A percentile compares a stretch with the other conserved stretches of the same genome.
Conservation (phyloP, 2,888 invertebrate species). For the Tenthredo livida region DNA sequence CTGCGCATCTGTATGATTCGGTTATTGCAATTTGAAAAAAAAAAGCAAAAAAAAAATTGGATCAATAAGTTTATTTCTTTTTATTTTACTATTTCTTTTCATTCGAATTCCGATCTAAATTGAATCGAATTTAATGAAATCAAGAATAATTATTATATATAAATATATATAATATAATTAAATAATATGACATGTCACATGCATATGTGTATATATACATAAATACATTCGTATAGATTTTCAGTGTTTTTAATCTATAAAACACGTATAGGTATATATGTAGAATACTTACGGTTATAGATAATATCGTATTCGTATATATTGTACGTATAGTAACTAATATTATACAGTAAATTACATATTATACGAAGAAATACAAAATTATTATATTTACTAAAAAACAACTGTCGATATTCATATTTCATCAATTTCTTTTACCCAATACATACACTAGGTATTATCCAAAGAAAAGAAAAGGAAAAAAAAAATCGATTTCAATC, state of each 20-base stretch:
- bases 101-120: no score
- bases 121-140: no score
- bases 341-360: not conserved
- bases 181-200: no score
- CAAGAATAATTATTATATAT: not conserved
- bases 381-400: constrained; percentile 73
- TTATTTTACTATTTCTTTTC: not conserved
- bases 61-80: not conserved
- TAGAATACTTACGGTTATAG: constrained; percentile 11
- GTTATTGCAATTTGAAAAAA: not conserved
- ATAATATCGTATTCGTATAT: constrained; percentile 21
- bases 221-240: not conserved
- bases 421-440: not conserved
- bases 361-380: constrained; percentile 69
- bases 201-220: no score
- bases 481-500: no score
- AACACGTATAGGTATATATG: no score
- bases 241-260: constrained; percentile 3
- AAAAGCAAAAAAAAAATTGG: not conserved
- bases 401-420: not conserved
- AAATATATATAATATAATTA: no score
- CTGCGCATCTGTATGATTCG: not conserved
- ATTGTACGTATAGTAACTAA: not conserved
- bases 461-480: not conserved
- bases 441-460: not conserved